phyloP scores from a whole-genome alignment of 2,888 invertebrate species.

The Troilus luridus region DNA sequence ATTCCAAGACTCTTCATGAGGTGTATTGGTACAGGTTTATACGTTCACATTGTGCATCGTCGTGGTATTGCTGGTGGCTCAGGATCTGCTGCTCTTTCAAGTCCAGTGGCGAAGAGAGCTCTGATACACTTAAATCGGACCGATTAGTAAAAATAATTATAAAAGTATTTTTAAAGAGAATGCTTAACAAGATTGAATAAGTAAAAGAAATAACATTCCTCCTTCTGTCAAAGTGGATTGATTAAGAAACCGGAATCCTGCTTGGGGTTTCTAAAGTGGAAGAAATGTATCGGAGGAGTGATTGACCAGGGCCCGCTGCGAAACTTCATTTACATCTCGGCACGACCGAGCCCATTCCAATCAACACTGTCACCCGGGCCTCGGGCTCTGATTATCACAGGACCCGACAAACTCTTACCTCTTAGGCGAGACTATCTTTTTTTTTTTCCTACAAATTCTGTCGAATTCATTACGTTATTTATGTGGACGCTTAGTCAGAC shows the following conservation, averaged over 20 bases:
- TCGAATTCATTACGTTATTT: conserved; percentile 47
- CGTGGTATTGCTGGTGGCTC: no score
- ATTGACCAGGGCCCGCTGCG: conserved; percentile 42
- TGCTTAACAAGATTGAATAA: conserved; percentile 6
- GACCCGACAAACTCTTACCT: conserved; percentile 28
- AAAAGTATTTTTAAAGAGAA: neutral
- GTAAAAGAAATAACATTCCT: conserved; percentile 16
- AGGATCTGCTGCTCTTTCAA: neutral
- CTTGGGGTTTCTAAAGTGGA: neutral
- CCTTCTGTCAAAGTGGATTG: neutral
- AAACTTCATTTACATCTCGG: conserved; percentile 47
- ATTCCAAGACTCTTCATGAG: no score
- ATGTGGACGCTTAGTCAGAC: neutral
- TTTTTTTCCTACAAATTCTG: conserved; percentile 5
- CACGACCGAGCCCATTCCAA: conserved; percentile 34
- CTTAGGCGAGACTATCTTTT: neutral
- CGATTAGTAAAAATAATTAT: conserved; percentile 20
- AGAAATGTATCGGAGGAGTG: conserved; percentile 13
- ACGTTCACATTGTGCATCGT: no score
- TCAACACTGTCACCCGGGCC: conserved; percentile 13
- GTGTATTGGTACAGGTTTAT: no score
- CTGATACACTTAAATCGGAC: neutral
- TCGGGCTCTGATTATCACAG: conserved; percentile 10
- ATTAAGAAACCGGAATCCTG: conserved; percentile 45
- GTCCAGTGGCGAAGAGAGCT: neutral